Conservation (phyloP, 64 coral and sea anemone genomes). For the Montipora sp. region DNA sequence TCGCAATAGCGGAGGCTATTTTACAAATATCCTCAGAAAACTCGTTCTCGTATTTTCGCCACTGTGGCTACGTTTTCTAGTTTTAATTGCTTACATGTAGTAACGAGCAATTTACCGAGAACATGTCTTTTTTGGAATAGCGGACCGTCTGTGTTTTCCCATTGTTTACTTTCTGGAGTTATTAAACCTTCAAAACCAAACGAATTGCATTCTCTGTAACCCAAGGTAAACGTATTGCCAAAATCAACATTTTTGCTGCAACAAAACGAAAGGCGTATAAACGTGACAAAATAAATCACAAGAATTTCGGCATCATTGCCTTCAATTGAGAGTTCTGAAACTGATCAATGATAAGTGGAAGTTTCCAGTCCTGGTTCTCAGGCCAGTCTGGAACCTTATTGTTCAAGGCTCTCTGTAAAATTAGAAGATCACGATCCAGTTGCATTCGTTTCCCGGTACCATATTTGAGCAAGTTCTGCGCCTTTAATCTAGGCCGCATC, state of each 20-base stretch:
- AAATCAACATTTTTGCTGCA: background rate
- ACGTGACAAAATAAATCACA: background rate
- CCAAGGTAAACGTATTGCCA: background rate
- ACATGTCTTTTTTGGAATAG: background rate
- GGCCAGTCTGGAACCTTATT: constrained; percentile 29
- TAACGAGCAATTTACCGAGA: background rate
- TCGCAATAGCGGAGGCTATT: background rate
- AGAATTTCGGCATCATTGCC: constrained; percentile 1
- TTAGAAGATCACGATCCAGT: constrained; percentile 21
- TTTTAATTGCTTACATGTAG: background rate
- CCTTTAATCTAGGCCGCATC: constrained; percentile 12
- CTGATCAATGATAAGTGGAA: constrained; percentile 33
- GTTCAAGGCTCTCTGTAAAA: constrained; percentile 43
- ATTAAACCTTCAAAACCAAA: constrained; percentile 18
- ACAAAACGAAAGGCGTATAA: background rate
- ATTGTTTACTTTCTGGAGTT: constrained; percentile 13
- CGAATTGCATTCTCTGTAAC: background rate
- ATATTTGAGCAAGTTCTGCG: constrained; percentile 33
- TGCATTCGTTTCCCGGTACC: constrained; percentile 11
- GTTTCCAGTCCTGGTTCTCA: constrained; percentile 20
- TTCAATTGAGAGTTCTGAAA: constrained; percentile 17
- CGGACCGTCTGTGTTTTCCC: constrained; percentile 10
- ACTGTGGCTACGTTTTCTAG: constrained; percentile 30
- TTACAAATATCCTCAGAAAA: background rate
- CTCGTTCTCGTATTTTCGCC: background rate